Percentiles rank a stretch among this genome's conserved stretches.
Evolutionary conservation across 2,113 vertebrate genomes (phyloP).

Genomic region (Ctenodactylus gundi): DNA sequence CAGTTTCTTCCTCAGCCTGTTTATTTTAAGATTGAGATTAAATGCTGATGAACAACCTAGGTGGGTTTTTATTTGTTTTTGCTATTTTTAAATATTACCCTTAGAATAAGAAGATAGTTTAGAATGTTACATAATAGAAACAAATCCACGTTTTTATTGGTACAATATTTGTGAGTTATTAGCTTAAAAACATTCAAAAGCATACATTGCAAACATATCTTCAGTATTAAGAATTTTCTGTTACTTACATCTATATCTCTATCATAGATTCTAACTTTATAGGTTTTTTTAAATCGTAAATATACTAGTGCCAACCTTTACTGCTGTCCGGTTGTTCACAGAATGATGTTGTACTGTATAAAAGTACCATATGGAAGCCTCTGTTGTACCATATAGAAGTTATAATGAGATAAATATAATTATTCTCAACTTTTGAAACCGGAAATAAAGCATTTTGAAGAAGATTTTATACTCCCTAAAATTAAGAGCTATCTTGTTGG

Average conservation of each 20-base stretch:
- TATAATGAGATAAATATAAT: not conserved
- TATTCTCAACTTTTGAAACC: conserved; percentile 15
- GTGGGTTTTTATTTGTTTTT: not conserved
- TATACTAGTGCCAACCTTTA: not conserved
- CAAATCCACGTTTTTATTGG: not conserved
- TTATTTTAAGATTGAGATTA: not conserved
- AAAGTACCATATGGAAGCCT: too few relatives aligned
- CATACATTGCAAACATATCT: not conserved
- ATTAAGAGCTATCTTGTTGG: not conserved
- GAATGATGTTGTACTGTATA: too few relatives aligned
- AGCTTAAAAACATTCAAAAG: not conserved
- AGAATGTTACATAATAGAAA: not conserved
- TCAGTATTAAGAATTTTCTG: not conserved
- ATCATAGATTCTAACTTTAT: conserved; percentile 8
- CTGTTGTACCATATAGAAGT: not conserved
- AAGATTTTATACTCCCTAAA: not conserved
- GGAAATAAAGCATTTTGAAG: not conserved
- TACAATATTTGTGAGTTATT: not conserved
- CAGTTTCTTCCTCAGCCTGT: not conserved
- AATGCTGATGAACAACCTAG: not conserved
- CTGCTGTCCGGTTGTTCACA: not conserved
- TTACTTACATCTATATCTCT: not conserved
- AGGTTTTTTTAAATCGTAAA: not conserved
- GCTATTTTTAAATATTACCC: not conserved
- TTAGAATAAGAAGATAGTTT: not conserved